A percentile compares a stretch with the other conserved stretches of the same genome.
phyloP scores from a whole-genome alignment of 2,888 invertebrate genomes.

The Leptopterna dolabrata region DNA sequence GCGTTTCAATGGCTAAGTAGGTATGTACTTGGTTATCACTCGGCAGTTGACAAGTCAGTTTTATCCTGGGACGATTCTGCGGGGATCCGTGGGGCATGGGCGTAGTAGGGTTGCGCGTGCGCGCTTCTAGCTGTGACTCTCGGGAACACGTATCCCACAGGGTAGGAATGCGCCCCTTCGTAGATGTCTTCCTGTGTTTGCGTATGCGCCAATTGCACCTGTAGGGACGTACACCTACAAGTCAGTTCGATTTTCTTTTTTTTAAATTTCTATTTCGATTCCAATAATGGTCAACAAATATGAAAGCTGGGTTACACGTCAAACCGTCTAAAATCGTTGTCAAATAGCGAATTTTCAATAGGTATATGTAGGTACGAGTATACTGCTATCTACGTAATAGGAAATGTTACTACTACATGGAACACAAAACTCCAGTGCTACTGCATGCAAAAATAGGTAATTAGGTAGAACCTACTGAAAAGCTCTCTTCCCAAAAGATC shows the following conservation, averaged over 20 bases:
- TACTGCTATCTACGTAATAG: no score
- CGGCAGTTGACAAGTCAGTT: conserved; percentile 12
- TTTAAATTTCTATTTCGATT: neutral
- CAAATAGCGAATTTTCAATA: neutral
- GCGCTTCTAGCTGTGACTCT: conserved; percentile 45
- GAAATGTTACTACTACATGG: no score
- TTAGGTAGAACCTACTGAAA: no score
- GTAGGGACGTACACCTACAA: conserved; percentile 37
- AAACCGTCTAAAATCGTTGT: neutral
- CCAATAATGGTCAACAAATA: conserved; percentile 10
- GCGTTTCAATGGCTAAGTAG: no score
- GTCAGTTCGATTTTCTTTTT: conserved; percentile 9
- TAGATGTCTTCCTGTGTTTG: conserved; percentile 58
- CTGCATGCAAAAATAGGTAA: neutral
- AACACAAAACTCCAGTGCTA: no score
- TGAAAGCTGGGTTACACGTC: conserved; percentile 34
- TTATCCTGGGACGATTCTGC: conserved; percentile 20
- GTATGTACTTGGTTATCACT: no score
- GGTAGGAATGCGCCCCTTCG: conserved; percentile 55
- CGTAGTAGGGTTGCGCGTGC: conserved; percentile 33
- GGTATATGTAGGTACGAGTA: no score
- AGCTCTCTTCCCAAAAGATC: no score
- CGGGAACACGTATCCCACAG: conserved; percentile 52
- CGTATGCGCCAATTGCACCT: conserved; percentile 56
- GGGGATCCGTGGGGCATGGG: conserved; percentile 13